phyloP scores from a whole-genome alignment of 2,113 vertebrate genomes.

The Campylomormyrus numenius region DNA sequence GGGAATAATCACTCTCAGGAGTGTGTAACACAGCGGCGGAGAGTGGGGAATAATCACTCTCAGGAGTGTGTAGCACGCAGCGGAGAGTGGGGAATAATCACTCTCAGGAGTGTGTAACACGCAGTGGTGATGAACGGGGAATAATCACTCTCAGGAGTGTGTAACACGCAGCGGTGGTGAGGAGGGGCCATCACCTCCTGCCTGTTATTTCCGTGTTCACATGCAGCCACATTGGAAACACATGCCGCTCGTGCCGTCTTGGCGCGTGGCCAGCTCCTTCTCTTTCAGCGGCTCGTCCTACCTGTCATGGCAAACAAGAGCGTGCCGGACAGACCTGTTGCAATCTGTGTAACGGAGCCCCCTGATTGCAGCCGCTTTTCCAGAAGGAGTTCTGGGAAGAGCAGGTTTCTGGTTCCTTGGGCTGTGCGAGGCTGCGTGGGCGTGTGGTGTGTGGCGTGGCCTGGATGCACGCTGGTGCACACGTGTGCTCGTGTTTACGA shows the following conservation, averaged over 20 bases:
- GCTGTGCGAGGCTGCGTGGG: background rate
- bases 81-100: no score
- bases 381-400: background rate
- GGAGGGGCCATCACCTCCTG: background rate
- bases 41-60: no score
- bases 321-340: conserved; percentile 14
- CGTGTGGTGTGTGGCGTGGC: background rate
- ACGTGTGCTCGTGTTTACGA: background rate
- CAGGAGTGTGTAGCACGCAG: no score
- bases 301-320: conserved; percentile 24
- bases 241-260: background rate
- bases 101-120: no score
- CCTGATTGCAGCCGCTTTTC: conserved; percentile 1
- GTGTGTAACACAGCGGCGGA: no score
- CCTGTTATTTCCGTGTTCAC: background rate
- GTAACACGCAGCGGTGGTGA: no score
- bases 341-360: background rate
- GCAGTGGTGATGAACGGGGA: rapidly evolving
- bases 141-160: no score
- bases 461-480: background rate
- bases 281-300: conserved; percentile 21
- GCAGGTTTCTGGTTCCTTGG: background rate
- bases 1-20: no score
- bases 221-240: conserved; percentile 18
- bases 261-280: conserved; percentile 12